Evolutionary conservation across 2,797 vertebrate species (phyloP), one percentile per base, ranked within the genome.

Genomic region (Halcyon leucocephala): DNA sequence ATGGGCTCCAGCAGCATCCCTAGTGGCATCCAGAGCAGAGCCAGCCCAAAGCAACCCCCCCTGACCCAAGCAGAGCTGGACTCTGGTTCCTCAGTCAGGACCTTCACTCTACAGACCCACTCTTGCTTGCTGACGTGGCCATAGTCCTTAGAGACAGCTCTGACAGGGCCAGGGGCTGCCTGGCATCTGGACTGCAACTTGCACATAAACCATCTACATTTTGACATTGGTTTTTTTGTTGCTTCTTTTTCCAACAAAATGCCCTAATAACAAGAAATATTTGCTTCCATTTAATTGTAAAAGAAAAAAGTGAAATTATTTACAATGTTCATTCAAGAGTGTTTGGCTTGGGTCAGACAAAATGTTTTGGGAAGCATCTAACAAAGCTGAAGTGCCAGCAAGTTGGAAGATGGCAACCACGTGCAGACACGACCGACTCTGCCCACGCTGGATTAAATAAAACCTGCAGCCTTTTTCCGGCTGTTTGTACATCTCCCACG

Each of bases 401-500:
- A 12, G 28, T 0, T 0, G 55, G 55, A 8, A 28, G 39, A 11
- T 0, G 18, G 8, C 39, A 42, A 35, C 51, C n/a, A 4, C 1
- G 1, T 5, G 33, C 26, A n/a, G 69, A 3, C 35, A 24, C 7
- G 4, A 19, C 13, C 3, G 1, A 3, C 26, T 18, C 51, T 54
- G 51, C 28, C 44, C 21, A 20, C 1, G 31, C 37, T 1, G 0
- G 1, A 1, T 6, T 8, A 5, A 35, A n/a, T 2, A 8, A 55
- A 15, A 82, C 5, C 5, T 25, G 18, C 41, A 24, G 57, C 51
- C 26, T 44, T 77, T 72, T 51, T 2, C 48, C 39, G 3, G 4
- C 5, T 31, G 31, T 29, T 48, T 57, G 54, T 41, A 16, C 26
- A 4, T 9, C 26, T 66, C 20, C 19, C 29, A 7, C 9, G 5